Percentiles rank a stretch among this genome's conserved stretches.
Conservation (phyloP, 2,113 vertebrate genomes). For the Chinchilla lanigera region DNA sequence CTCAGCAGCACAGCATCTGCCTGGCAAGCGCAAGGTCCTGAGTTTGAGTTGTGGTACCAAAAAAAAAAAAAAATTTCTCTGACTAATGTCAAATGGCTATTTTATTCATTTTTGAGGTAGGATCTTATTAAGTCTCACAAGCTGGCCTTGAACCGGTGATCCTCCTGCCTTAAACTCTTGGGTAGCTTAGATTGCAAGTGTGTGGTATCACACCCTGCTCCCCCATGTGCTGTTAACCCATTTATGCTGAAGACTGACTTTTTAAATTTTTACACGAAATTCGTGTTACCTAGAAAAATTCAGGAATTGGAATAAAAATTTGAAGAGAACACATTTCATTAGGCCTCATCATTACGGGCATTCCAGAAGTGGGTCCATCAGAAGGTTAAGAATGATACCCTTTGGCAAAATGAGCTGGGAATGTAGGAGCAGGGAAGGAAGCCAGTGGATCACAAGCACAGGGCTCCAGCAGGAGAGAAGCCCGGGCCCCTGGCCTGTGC, state of each 20-base stretch:
- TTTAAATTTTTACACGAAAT: neutral
- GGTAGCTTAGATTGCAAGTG: neutral
- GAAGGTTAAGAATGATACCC: neutral
- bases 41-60: no score
- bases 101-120: neutral
- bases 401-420: neutral
- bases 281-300: neutral
- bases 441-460: neutral
- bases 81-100: no score
- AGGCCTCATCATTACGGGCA: neutral
- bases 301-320: neutral
- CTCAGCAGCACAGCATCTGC: no score
- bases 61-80: no score
- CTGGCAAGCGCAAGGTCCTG: no score
- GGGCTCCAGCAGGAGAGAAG: neutral
- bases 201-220: neutral
- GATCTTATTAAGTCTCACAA: neutral
- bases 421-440: neutral
- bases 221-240: neutral
- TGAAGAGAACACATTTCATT: neutral
- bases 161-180: no score
- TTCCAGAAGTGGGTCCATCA: neutral
- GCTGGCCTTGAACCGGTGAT: neutral
- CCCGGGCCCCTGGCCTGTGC: neutral
- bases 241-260: neutral